These are phyloP conservation scores for Nyctibius grandis DNA, from an alignment of 2,797 vertebrate genomes.

Conservation along the genomic window DNA sequence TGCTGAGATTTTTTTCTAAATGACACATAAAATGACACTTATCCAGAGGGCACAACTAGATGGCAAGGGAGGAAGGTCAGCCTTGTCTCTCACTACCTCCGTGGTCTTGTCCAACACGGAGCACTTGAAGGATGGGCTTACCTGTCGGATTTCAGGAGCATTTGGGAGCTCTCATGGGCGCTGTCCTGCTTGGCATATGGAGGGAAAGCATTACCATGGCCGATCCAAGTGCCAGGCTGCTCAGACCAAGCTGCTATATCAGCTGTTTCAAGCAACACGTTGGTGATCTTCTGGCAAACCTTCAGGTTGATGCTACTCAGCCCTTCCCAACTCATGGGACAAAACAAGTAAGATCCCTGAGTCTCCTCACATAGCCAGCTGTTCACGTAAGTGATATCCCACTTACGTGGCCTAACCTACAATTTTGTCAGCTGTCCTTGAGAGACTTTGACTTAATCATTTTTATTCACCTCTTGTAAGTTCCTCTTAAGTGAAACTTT, in stretches of 20 bases:
- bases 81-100: background rate
- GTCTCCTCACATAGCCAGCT: background rate
- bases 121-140: background rate
- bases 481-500: background rate
- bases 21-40: background rate
- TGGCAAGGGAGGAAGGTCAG: background rate
- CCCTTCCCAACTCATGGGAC: background rate
- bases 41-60: background rate
- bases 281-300: background rate
- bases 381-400: background rate
- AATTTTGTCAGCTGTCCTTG: background rate
- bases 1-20: background rate
- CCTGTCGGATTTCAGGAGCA: background rate
- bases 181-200: background rate
- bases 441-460: background rate
- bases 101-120: background rate
- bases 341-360: background rate
- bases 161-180: background rate
- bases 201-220: background rate
- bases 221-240: background rate
- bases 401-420: rapidly evolving
- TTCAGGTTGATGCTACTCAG: background rate
- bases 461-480: background rate
- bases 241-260: background rate
- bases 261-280: background rate